Conservation (phyloP, 2,113 vertebrate genomes). For the Gopherus evgoodei region DNA sequence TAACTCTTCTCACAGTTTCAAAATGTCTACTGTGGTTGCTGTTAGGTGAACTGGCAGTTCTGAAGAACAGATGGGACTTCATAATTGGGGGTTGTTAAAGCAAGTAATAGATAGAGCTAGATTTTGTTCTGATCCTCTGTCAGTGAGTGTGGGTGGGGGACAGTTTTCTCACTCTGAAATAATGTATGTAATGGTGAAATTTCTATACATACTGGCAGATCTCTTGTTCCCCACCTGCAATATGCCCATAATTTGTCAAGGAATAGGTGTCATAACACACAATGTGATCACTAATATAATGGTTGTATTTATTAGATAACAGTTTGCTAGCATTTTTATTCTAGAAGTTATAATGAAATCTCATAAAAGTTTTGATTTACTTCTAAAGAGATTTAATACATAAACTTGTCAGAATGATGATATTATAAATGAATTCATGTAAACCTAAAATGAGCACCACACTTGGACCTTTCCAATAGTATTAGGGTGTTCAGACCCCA, state of each 20-base stretch:
- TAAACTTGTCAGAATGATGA: not conserved
- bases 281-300: not conserved
- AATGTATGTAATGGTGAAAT: not conserved
- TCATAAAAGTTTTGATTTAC: not conserved
- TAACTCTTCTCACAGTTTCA: conserved; percentile 44
- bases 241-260: conserved; percentile 16
- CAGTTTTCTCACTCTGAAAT: conserved; percentile 11
- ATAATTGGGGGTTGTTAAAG: not conserved
- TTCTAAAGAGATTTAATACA: not conserved
- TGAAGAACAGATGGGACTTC: conserved; percentile 56
- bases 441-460: not conserved
- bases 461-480: not conserved
- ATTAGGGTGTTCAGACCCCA: not conserved
- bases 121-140: not conserved
- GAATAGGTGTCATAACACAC: not conserved
- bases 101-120: conserved; percentile 17
- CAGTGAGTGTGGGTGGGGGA: not conserved
- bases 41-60: conserved; percentile 29
- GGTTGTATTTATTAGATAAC: conserved; percentile 13
- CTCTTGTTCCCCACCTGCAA: not conserved
- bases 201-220: not conserved
- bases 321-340: not conserved
- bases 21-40: conserved; percentile 18
- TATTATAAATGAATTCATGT: not conserved
- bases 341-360: not conserved